Base-by-base conservation (phyloP, 2,888 invertebrate genomes). In the Mesorhabditis belari region DNA sequence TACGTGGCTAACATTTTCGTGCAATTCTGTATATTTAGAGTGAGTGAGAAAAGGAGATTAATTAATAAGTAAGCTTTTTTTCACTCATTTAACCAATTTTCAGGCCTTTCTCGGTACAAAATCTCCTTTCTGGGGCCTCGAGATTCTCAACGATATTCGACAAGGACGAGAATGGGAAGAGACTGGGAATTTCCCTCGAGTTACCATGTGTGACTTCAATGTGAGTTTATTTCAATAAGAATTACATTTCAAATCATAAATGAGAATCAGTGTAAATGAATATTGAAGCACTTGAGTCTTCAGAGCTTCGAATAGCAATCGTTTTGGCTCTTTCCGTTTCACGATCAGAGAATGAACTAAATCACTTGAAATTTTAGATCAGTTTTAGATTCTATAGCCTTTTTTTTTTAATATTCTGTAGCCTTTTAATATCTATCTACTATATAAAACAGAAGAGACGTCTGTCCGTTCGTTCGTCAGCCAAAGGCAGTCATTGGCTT, bases 171-270 rank as follows among this genome's bases (percentile, higher is more conserved):
- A 67, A 54, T 73, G 73, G 73, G 64, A 68, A 24, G 68, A 71
- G 24, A 73, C 69, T 6, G 73, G 73, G 53, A 63, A 71, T 49
- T 73, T 73, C 66, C 73, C 73, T 4, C 60, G 73, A 19, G 73
- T 73, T 27, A 73, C 73, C 19, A 69, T 73, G 66, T 73, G 73
- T 60, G 73, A 71, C 49, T 73, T 73, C 59, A 63, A 67, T 24
- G 66, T 66, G 25, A 64, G 60, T 60, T 6, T 6, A 50, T 50
- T n/a, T 35, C n/a, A 9, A 50, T 50, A 0, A 35, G n/a, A n/a
- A n/a, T n/a, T n/a, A n/a, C n/a, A n/a, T n/a, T n/a, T n/a, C n/a
- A n/a, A n/a, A n/a, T n/a, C n/a, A n/a, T n/a, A n/a, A n/a, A n/a
- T n/a, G n/a, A n/a, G n/a, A n/a, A n/a, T n/a, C n/a, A n/a, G 9